Evolutionary conservation across 2,113 vertebrate species (phyloP), one percentile per base, ranked within the genome.

Genomic region (Pseudonaja textilis): DNA sequence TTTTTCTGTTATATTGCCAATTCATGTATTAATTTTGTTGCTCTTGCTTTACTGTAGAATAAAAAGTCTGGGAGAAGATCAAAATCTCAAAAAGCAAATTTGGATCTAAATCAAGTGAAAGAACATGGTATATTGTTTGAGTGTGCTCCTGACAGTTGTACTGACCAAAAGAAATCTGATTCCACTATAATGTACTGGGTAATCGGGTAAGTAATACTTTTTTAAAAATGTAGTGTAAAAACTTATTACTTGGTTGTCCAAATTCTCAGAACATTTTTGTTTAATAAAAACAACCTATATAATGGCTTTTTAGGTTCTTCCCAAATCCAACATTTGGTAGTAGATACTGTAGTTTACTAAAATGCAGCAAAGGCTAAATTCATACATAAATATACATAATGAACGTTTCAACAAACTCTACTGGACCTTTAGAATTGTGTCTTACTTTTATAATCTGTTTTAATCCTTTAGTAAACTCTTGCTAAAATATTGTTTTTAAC

Each of bases 101-200:
- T 94, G n/a, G 97, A 98, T 26, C 93, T 98, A 8, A 98, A 97
- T 29, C 94, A 97, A 0, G 97, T 99, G 85, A 99, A 97, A 96
- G 99, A 99, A 96, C 98, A 99, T 0, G 99, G 99, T 1, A 97
- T 99, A 87, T 95, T 99, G 94, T 99, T 99, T 96, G 99, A 99
- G 96, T 99, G 98, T 94, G 98, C 98, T 95, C 98, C 98, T 2
- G 98, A 98, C 93, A 99, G 98, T 97, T 99, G 99, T 99, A 98
- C 97, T 0, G 99, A 99, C 95, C 98, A 98, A 96, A 99, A 97
- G 97, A 99, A 98, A 95, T 94, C 98, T 1, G 98, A 99, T 16
- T 99, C 99, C 89, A 98, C 98, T 89, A 97, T 99, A 98, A 98
- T 96, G n/a, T 99, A 99, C 97, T 99, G 99, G 99, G 99, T 99